These are phyloP conservation scores for Zaprionus obscuricornis DNA, from an alignment of 2,888 invertebrate species.

Conservation along the genomic window DNA sequence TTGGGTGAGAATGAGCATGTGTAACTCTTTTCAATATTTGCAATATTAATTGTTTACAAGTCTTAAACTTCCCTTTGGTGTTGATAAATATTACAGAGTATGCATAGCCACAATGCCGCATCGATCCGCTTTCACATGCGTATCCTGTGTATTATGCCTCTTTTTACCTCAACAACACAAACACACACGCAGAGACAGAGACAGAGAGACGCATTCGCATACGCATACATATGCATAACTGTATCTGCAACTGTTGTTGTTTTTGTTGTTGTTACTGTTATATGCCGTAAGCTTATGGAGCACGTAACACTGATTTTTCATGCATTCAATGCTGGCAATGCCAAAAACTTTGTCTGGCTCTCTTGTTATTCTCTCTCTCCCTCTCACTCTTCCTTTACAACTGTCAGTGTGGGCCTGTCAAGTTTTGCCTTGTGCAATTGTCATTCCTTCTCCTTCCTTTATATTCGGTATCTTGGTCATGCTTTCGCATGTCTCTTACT, in stretches of 20 bases:
- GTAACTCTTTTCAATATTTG: too few species aligned
- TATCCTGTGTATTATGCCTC: slow-evolving; percentile 37
- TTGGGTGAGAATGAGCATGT: too few species aligned
- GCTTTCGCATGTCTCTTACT: too few species aligned
- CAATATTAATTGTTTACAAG: neutral
- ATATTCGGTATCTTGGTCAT: too few species aligned
- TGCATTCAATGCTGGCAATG: slow-evolving; percentile 45
- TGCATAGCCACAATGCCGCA: slow-evolving; percentile 24
- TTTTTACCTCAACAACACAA: slow-evolving; percentile 29
- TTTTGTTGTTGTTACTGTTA: too few species aligned
- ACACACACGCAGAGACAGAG: slow-evolving; percentile 2
- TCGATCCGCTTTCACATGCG: slow-evolving; percentile 42
- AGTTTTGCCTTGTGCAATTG: slow-evolving; percentile 45
- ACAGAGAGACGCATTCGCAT: neutral
- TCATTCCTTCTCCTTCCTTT: slow-evolving; percentile 4
- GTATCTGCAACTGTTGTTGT: slow-evolving; percentile 9
- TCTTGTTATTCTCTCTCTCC: slow-evolving; percentile 1
- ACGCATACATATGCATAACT: slow-evolving; percentile 14
- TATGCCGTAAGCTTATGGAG: neutral
- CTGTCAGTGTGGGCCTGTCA: slow-evolving; percentile 51
- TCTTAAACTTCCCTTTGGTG: too few species aligned
- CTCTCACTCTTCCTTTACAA: neutral
- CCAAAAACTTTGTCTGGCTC: slow-evolving; percentile 36
- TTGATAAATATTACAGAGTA: too few species aligned
- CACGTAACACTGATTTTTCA: slow-evolving; percentile 56